Evolutionary conservation across 2,888 invertebrate species (phyloP).

Genomic region (Cerceris ruficornis): DNA sequence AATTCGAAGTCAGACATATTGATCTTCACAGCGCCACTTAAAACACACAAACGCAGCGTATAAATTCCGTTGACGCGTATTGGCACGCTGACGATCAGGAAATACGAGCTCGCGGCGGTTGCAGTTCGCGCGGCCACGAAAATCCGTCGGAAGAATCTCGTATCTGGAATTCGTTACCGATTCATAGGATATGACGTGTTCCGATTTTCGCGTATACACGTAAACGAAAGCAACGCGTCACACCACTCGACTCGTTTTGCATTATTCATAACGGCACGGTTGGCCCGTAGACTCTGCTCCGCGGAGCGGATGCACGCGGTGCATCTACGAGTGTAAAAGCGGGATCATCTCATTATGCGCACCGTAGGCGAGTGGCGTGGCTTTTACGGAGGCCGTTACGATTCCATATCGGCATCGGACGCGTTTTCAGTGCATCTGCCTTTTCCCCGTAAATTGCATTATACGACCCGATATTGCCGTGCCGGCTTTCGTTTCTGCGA

Average conservation of each 20-base stretch:
- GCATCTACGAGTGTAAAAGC: constrained; percentile 67
- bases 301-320: constrained; percentile 16
- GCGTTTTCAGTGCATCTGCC: constrained; percentile 4
- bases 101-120: constrained; percentile 13
- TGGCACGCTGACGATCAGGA: constrained; percentile 19
- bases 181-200: constrained; percentile 54
- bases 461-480: neutral
- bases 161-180: constrained; percentile 50
- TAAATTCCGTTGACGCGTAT: constrained; percentile 14
- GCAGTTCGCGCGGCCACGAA: constrained; percentile 9
- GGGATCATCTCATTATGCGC: constrained; percentile 69
- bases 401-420: constrained; percentile 15
- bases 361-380: constrained; percentile 18
- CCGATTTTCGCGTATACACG: constrained; percentile 44
- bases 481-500: neutral
- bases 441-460: constrained; percentile 5
- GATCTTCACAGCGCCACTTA: constrained; percentile 16
- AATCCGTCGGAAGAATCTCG: constrained; percentile 6
- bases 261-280: constrained; percentile 69
- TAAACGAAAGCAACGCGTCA: constrained; percentile 51
- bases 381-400: constrained; percentile 26
- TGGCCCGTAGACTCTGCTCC: constrained; percentile 29
- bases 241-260: constrained; percentile 56
- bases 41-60: neutral
- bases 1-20: constrained; percentile 13